These are phyloP conservation scores for Oplegnathus fasciatus DNA, from an alignment of 2,113 vertebrate genomes.

Conservation along the genomic window DNA sequence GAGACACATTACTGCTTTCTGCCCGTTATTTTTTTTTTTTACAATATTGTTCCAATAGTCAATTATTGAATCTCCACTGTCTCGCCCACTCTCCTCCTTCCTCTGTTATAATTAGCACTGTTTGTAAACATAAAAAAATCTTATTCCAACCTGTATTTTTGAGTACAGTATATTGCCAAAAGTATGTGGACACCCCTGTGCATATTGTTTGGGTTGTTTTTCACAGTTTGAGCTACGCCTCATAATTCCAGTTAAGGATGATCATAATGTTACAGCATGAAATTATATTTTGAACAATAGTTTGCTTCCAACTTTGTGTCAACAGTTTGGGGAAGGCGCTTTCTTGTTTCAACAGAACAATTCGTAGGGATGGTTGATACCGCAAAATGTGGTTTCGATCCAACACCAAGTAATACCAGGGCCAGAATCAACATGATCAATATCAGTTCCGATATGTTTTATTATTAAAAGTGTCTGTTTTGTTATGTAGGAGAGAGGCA, in stretches of 20 bases:
- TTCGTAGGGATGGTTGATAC: background rate
- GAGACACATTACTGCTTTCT: background rate
- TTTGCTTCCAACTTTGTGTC: background rate
- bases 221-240: background rate
- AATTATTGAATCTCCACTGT: constrained; percentile 37
- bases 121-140: constrained; percentile 53
- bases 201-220: background rate
- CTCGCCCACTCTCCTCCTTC: constrained; percentile 63
- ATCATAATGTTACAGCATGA: background rate
- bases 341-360: background rate
- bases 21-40: constrained; percentile 8
- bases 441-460: background rate
- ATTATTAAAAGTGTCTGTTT: background rate
- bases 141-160: constrained; percentile 17
- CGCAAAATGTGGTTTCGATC: background rate
- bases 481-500: background rate
- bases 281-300: background rate
- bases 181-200: background rate
- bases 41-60: constrained; percentile 25
- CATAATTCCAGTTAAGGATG: background rate
- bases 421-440: background rate
- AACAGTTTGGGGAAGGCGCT: background rate
- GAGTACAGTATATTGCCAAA: background rate
- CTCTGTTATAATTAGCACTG: constrained; percentile 54
- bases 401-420: background rate